Base-by-base conservation (phyloP, 1,140 invertebrate species). In the Limonius californicus region DNA sequence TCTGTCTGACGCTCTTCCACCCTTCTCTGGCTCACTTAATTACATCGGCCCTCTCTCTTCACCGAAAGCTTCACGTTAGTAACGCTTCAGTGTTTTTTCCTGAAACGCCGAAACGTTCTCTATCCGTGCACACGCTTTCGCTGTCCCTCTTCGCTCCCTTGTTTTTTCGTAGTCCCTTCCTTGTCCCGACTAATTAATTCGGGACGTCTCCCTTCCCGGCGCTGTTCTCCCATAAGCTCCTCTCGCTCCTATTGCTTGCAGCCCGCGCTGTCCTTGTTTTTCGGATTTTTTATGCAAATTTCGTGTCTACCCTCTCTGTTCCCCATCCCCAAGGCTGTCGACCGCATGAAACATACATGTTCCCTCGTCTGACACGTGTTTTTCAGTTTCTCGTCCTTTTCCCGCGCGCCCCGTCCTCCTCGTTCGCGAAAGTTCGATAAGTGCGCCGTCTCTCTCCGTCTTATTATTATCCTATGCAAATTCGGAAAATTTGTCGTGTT, bases 281-380 rank as follows among this genome's bases (percentile, higher is more conserved):
- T 18, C 58, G 61, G 54, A 63, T 62, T 65, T 67, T 69, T 67
- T 69, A 69, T 66, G 66, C 59, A 65, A 68, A 65, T 64, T 39
- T 50, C 60, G 42, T 50, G 61, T 61, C 62, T 47, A 65, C 61
- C 59, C 60, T 69, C 68, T 65, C 68, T 70, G 58, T 65, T 63
- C 59, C 64, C 62, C 68, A 64, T 67, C 61, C 60, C 65, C 30
- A 20, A 54, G 59, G 66, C 62, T 69, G 59, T 57, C 60, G 57
- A 63, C 69, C 64, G 62, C 65, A 66, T 68, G 61, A 59, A 66
- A 66, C 67, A 67, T 64, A 65, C 68, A 65, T 64, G 58, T 67
- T 63, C 64, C 58, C 69, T 71, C 66, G 69, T 70, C 71, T 70
- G 66, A 71, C 69, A 71, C 69, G 66, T 72, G 71, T 71, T 71